Conservation (phyloP, 2,888 invertebrate species). For the Diarsia rubi region DNA sequence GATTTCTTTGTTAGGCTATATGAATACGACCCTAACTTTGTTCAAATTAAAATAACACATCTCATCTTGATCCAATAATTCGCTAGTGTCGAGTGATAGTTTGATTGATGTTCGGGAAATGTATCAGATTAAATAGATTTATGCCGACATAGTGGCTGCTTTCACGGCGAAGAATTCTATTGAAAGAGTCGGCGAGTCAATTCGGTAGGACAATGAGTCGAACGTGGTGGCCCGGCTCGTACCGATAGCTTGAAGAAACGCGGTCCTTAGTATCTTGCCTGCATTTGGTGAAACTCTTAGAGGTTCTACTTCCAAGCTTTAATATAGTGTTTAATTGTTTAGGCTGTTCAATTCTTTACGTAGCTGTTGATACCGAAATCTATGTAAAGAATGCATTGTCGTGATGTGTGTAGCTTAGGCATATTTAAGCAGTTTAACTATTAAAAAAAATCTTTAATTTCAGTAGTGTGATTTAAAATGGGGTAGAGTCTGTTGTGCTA, state of each 20-base stretch:
- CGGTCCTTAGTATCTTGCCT: slow-evolving; percentile 42
- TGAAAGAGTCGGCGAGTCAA: slow-evolving; percentile 82
- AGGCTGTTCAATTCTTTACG: neutral
- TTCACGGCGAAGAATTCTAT: slow-evolving; percentile 83
- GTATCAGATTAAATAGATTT: slow-evolving; percentile 86
- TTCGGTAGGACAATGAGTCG: slow-evolving; percentile 84
- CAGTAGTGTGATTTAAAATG: neutral
- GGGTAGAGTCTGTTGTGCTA: neutral
- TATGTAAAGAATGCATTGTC: neutral
- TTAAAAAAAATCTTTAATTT: neutral
- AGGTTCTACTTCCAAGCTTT: slow-evolving; percentile 31
- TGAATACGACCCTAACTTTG: neutral
- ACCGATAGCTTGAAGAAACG: slow-evolving; percentile 5
- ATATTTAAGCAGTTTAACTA: neutral
- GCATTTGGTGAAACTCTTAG: slow-evolving; percentile 41
- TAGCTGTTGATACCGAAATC: neutral
- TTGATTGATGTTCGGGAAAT: slow-evolving; percentile 85
- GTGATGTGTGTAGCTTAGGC: neutral
- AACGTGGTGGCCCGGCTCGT: slow-evolving; percentile 64
- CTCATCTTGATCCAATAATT: slow-evolving; percentile 67
- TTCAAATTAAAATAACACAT: slow-evolving; percentile 24
- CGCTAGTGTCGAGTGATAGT: slow-evolving; percentile 67
- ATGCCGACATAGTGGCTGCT: slow-evolving; percentile 81
- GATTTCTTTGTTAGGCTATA: neutral
- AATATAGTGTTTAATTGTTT: neutral